A percentile compares a stretch with the other conserved stretches of the same genome.
Evolutionary conservation across 2,113 vertebrate species (phyloP).

Genomic region (Heterotilapia buettikoferi): DNA sequence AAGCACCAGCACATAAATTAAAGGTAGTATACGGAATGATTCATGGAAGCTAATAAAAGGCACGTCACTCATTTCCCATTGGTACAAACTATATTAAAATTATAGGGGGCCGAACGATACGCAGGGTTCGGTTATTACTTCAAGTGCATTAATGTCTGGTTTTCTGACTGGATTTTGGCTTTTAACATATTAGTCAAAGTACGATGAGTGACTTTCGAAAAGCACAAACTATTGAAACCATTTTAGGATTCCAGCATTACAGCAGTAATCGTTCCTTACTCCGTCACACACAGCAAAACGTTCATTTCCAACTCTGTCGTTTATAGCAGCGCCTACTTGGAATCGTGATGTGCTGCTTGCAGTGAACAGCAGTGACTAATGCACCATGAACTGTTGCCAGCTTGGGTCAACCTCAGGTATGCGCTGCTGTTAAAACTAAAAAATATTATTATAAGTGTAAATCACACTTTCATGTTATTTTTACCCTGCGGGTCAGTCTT

Average conservation of each 20-base stretch:
- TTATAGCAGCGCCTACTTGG: background rate
- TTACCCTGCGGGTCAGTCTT: background rate
- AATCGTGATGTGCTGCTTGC: background rate
- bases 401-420: background rate
- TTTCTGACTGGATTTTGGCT: background rate
- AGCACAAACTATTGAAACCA: background rate
- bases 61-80: background rate
- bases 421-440: background rate
- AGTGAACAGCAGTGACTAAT: background rate
- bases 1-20: background rate
- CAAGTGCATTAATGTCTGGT: background rate
- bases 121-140: background rate
- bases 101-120: background rate
- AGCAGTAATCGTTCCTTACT: background rate
- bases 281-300: background rate
- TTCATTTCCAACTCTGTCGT: background rate
- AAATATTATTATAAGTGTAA: rapidly evolving
- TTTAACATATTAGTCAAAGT: background rate
- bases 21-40: background rate
- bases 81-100: background rate
- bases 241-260: background rate
- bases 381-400: background rate
- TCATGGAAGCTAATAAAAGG: background rate
- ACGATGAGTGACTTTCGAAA: background rate
- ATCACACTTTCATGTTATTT: background rate